phyloP scores from a whole-genome alignment of 2,113 vertebrate species.

The Pseudorasbora parva region DNA sequence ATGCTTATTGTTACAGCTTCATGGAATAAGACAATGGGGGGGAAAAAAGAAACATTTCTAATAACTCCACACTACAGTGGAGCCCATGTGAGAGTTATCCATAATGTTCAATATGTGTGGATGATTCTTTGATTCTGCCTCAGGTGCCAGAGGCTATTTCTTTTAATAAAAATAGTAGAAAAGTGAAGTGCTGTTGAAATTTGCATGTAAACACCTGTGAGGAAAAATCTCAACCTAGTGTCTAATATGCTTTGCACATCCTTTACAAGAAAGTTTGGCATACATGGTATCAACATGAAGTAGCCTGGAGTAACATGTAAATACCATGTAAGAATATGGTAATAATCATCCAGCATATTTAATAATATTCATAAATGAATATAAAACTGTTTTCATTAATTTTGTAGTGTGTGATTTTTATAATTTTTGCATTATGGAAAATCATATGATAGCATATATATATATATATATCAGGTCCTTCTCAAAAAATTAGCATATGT shows the following conservation, averaged over 20 bases:
- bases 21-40: background rate
- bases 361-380: no score
- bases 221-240: background rate
- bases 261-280: background rate
- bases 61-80: background rate
- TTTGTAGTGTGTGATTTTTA: no score
- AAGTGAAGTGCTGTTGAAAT: background rate
- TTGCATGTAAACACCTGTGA: constrained; percentile 1
- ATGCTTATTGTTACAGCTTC: constrained; percentile 15
- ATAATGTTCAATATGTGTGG: background rate
- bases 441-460: no score
- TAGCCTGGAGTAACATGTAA: background rate
- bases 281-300: background rate
- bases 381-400: no score
- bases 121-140: background rate
- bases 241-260: background rate
- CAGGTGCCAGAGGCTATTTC: background rate
- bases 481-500: no score
- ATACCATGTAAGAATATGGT: background rate
- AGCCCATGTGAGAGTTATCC: background rate
- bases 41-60: background rate
- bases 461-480: no score
- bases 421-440: no score
- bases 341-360: background rate
- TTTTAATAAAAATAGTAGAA: constrained; percentile 6